Conservation (phyloP, 1,140 invertebrate species). For the Drosophila melanogaster region Release_6_plus_ISO1_MT NT_037436.4:11252501-11253000, state of each 20-base stretch:
- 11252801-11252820: slow-evolving; percentile 24
- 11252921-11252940: slow-evolving; percentile 67
- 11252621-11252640: slow-evolving; percentile 65
- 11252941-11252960: slow-evolving; percentile 81
- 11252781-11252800: slow-evolving; percentile 50
- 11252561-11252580: slow-evolving; percentile 79
- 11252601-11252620: slow-evolving; percentile 84
- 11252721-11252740: slow-evolving; percentile 66
- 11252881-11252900: slow-evolving; percentile 81
- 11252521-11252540: slow-evolving; percentile 81
- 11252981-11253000: neutral
- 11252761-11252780: slow-evolving; percentile 64
- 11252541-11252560: slow-evolving; percentile 84
- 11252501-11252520: slow-evolving; percentile 18
- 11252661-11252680: slow-evolving; percentile 54
- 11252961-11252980: slow-evolving; percentile 56
- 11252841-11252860: slow-evolving; percentile 51
- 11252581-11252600: slow-evolving; percentile 68
- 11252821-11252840: slow-evolving; percentile 46
- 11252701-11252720: slow-evolving; percentile 48
- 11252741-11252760: slow-evolving; percentile 79
- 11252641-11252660: slow-evolving; percentile 39
- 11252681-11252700: slow-evolving; percentile 42
- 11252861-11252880: slow-evolving; percentile 26
- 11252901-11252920: slow-evolving; percentile 78